A percentile compares a stretch with the other conserved stretches of the same genome.
phyloP scores from a whole-genome alignment of 2,113 vertebrate genomes.

The Poeciliopsis occidentalis region DNA sequence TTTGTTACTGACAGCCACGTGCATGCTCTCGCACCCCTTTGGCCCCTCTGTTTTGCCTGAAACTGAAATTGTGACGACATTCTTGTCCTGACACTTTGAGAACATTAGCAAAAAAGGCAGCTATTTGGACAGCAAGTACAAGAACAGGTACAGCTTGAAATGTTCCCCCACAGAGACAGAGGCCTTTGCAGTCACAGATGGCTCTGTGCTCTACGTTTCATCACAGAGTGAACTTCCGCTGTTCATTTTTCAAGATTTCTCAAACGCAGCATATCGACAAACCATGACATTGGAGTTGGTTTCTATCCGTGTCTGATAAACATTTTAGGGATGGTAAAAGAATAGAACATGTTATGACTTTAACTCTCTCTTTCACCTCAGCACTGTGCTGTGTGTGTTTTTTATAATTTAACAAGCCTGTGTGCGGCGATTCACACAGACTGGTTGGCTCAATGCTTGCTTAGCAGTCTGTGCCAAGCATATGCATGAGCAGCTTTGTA shows the following conservation, averaged over 20 bases:
- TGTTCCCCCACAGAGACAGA: background rate
- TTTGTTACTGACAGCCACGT: background rate
- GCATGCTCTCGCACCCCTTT: background rate
- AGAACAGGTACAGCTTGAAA: conserved; percentile 1
- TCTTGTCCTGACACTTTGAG: background rate
- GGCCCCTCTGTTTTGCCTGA: background rate
- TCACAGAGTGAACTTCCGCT: conserved; percentile 23
- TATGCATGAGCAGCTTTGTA: conserved; percentile 26
- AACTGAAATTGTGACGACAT: background rate
- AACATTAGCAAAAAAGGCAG: background rate
- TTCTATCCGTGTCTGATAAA: conserved; percentile 39
- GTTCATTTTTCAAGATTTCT: conserved; percentile 23
- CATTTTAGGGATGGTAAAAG: conserved; percentile 33
- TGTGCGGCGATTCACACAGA: conserved; percentile 35
- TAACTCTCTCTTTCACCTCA: conserved; percentile 27
- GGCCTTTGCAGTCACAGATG: conserved; percentile 28
- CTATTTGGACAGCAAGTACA: conserved; percentile 2
- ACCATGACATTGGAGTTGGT: conserved; percentile 18
- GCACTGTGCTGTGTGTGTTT: conserved; percentile 24
- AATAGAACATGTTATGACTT: conserved; percentile 30
- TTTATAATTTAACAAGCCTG: conserved; percentile 35
- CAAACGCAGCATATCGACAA: conserved; percentile 35
- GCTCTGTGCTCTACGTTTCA: conserved; percentile 19
- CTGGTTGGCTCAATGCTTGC: conserved; percentile 39
- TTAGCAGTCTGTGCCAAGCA: conserved; percentile 45